phyloP scores from a whole-genome alignment of 2,797 vertebrate genomes.

The Pseudotriccus pelzelni region DNA sequence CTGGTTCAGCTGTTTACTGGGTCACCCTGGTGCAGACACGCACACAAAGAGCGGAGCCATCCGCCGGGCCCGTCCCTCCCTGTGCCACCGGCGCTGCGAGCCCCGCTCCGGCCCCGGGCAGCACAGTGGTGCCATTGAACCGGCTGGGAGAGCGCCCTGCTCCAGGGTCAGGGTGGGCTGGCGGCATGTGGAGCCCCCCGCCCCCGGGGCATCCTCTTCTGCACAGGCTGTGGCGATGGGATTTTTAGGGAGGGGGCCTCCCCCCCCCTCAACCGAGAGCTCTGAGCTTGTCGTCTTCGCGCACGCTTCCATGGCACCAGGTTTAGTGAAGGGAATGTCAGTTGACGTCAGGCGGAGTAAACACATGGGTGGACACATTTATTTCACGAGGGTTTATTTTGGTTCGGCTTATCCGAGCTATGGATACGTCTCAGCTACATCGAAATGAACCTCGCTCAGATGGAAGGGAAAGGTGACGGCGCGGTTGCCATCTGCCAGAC shows the following conservation, averaged over 20 bases:
- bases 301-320: background rate
- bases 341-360: background rate
- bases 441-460: background rate
- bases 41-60: background rate
- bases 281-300: background rate
- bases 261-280: accelerated
- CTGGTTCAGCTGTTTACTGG: conserved; percentile 68
- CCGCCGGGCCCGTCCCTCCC: background rate
- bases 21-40: conserved; percentile 4
- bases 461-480: accelerated
- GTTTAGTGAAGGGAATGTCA: background rate
- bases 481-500: background rate
- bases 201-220: background rate
- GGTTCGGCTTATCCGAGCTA: background rate
- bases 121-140: background rate
- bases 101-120: background rate
- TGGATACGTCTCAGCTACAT: background rate
- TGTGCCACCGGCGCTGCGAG: background rate
- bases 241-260: background rate
- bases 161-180: background rate
- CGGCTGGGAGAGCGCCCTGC: background rate
- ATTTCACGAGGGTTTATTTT: background rate
- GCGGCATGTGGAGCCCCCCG: background rate
- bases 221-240: accelerated
- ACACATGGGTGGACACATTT: background rate